phyloP scores from a whole-genome alignment of 2,888 invertebrate genomes.

The Disparrhopalites patrizii region DNA sequence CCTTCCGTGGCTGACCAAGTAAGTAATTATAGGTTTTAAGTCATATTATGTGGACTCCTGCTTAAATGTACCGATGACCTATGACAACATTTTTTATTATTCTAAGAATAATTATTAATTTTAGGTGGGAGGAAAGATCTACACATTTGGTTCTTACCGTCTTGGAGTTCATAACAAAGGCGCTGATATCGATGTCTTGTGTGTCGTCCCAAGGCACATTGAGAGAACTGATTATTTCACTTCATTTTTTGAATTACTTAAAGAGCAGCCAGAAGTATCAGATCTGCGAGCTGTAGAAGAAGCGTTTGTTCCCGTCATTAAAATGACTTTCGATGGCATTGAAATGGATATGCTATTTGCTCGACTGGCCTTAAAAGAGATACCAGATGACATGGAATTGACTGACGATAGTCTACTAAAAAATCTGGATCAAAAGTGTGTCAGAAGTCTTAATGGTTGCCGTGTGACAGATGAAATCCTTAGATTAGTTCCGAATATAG shows the following conservation, averaged over 20 bases:
- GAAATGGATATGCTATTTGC: conserved; percentile 99
- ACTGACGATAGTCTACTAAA: conserved; percentile 85
- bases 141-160: conserved; percentile 98
- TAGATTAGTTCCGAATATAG: conserved; percentile 88
- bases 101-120: not conserved
- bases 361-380: conserved; percentile 86
- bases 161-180: conserved; percentile 92
- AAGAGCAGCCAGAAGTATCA: conserved; percentile 77
- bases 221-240: conserved; percentile 89
- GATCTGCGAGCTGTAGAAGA: conserved; percentile 90
- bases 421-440: conserved; percentile 93
- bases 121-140: conserved; percentile 92
- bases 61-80: too few species aligned
- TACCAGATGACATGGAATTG: conserved; percentile 81
- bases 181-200: conserved; percentile 97
- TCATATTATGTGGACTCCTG: too few species aligned
- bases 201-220: conserved; percentile 95
- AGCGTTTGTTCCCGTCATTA: conserved; percentile 98
- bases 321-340: conserved; percentile 97
- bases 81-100: not conserved
- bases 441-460: conserved; percentile 94
- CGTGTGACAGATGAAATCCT: conserved; percentile 98
- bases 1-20: conserved; percentile 74
- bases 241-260: conserved; percentile 88
- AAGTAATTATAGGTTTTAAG: too few species aligned